Conservation (phyloP, 2,888 invertebrate species). For the Trachelus tabidus region DNA sequence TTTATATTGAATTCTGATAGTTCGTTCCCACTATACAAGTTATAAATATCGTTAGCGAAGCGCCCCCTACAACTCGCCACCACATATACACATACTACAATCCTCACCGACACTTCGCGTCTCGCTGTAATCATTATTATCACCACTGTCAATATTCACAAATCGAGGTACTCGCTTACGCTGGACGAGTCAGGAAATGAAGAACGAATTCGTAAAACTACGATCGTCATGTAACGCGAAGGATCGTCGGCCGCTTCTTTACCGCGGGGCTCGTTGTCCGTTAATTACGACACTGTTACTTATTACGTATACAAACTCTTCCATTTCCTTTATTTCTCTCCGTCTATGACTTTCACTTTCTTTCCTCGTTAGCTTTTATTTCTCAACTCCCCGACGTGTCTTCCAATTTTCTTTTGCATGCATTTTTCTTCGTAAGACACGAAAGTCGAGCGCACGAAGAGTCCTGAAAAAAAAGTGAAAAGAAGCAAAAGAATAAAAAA, state of each 20-base stretch:
- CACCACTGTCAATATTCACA: too few species aligned
- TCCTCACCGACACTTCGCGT: not conserved
- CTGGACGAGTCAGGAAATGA: too few species aligned
- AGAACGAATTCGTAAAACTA: too few species aligned
- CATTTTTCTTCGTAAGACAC: too few species aligned
- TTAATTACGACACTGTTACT: too few species aligned
- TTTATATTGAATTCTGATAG: too few species aligned
- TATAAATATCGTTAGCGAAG: not conserved
- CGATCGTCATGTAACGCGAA: too few species aligned
- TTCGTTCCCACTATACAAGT: not conserved
- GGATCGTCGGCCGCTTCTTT: too few species aligned
- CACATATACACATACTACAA: too few species aligned
- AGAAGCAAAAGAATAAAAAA: not conserved
- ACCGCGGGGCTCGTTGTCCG: too few species aligned
- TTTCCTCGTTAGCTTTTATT: not conserved
- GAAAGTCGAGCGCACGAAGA: too few species aligned
- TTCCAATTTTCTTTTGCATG: not conserved
- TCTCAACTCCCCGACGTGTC: not conserved
- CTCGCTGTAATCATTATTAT: not conserved
- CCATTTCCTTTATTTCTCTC: not conserved
- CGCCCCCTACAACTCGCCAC: not conserved
- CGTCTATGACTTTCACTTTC: not conserved
- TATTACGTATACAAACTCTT: not conserved
- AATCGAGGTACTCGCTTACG: too few species aligned
- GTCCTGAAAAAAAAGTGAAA: not conserved